These are phyloP conservation scores for Heterochromis multidens DNA, from an alignment of 2,113 vertebrate species.

Conservation along the genomic window DNA sequence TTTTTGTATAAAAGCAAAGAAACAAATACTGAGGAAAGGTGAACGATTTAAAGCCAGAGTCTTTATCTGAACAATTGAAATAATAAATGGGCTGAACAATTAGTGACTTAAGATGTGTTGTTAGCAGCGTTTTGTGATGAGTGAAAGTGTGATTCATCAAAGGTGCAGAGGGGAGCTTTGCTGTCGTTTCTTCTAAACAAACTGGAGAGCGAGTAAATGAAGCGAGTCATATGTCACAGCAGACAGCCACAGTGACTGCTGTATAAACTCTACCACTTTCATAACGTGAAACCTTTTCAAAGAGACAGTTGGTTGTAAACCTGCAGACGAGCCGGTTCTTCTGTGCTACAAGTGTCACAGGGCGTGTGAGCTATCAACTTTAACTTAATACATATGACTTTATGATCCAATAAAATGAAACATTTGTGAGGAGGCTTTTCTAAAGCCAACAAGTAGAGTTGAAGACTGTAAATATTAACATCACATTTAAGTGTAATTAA, in stretches of 20 bases:
- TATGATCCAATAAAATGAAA: not conserved
- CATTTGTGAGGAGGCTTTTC: not conserved
- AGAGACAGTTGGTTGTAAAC: not conserved
- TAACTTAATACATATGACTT: not conserved
- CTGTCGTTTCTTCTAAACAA: conserved; percentile 42
- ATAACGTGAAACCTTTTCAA: conserved; percentile 7
- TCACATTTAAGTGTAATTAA: not conserved
- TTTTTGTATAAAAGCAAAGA: conserved; percentile 48
- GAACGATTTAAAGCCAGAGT: conserved; percentile 28
- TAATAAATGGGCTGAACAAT: not conserved
- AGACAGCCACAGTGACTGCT: conserved; percentile 10
- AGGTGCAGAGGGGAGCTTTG: not conserved
- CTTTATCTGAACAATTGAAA: not conserved
- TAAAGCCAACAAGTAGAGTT: not conserved
- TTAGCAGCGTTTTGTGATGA: conserved; percentile 9
- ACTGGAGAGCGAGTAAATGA: conserved; percentile 26
- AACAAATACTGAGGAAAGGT: conserved; percentile 52
- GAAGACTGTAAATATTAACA: not conserved
- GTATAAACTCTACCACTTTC: conserved; percentile 28
- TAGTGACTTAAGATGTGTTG: not conserved
- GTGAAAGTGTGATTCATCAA: conserved; percentile 39
- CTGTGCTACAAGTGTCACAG: not conserved
- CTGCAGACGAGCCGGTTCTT: not conserved
- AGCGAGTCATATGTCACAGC: conserved; percentile 46
- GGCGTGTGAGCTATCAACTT: not conserved